Evolutionary conservation across 2,888 invertebrate species (phyloP), one percentile per base, ranked within the genome.

Genomic region (Alviniconcha strummeri): DNA sequence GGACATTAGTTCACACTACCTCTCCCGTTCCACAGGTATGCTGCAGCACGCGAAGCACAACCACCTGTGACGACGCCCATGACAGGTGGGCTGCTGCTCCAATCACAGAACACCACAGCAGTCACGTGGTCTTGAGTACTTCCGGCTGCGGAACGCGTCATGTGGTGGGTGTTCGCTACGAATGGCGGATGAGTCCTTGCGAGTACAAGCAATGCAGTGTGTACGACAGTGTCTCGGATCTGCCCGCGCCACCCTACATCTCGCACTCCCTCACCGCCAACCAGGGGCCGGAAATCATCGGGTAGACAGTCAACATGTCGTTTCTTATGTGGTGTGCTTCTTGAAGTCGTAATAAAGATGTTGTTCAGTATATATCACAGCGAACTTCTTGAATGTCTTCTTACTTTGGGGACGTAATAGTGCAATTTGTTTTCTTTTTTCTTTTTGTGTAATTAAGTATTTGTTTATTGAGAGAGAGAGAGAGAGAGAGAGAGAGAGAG

Each of bases 161-260:
- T 15, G 55, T 82, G 52, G 83, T 82, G 69, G 87, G 86, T 15
- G 80, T 88, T 13, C 85, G 88, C 74, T 88, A 89, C 69, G 87
- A 85, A 11, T 88, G 88, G 88, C 81, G 85, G 60, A 85, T 84
- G 17, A 86, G 86, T 64, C 88, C 88, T 0, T 88, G 88, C 84
- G 71, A 80, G 1, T 80, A 88, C 19, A 86, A 87, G 54, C 80
- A 84, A 54, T 89, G 88, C 76, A 86, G 88, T n/a, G 82, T 88
- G 0, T 88, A 89, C 78, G 86, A 86, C 9, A 64, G 77, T 9
- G 74, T 83, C 36, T 88, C 83, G 15, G 76, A 84, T 17, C 83
- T 89, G 9, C 89, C 89, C n/a, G 88, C 87, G 8, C 86, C 89
- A 1, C 85, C 88, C 5, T 89, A 85, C 80, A 83, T 84, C 57